A percentile compares a stretch with the other conserved stretches of the same genome.
phyloP scores from a whole-genome alignment of 2,797 vertebrate species.

The Austrolebias charrua region DNA sequence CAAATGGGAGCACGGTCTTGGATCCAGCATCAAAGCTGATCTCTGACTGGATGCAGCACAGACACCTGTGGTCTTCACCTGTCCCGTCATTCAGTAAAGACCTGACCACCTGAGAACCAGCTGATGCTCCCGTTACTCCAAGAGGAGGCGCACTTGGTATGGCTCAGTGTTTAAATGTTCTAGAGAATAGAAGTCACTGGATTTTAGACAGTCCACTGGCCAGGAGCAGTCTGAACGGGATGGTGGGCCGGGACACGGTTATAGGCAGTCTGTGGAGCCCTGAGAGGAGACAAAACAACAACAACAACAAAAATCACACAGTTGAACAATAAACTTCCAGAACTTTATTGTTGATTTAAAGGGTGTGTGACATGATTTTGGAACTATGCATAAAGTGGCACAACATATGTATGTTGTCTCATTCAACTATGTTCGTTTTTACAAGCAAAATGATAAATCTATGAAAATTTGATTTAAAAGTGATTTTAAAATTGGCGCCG shows the following conservation, averaged over 20 bases:
- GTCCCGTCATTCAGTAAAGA: slow-evolving; percentile 6
- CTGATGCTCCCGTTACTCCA: slow-evolving; percentile 43
- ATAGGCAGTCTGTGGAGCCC: slow-evolving; percentile 90
- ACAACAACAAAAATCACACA: slow-evolving; percentile 27
- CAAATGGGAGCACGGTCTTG: slow-evolving; percentile 16
- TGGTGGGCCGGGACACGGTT: slow-evolving; percentile 80
- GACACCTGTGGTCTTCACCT: slow-evolving; percentile 7
- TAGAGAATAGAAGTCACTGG: slow-evolving; percentile 65
- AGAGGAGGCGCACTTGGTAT: slow-evolving; percentile 20
- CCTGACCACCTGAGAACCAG: background rate
- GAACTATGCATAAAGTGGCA: no score
- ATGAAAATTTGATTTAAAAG: no score
- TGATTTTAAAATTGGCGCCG: no score
- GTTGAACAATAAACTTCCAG: slow-evolving; percentile 24
- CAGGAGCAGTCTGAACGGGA: slow-evolving; percentile 81
- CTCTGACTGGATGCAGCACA: slow-evolving; percentile 17
- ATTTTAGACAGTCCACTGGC: slow-evolving; percentile 82
- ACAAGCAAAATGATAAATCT: no score
- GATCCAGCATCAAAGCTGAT: slow-evolving; percentile 21
- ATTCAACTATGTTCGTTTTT: no score
- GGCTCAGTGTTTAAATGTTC: slow-evolving; percentile 27
- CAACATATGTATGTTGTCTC: no score
- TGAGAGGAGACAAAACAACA: slow-evolving; percentile 48
- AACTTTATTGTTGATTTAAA: slow-evolving; percentile 34
- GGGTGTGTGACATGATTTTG: no score